Conservation (phyloP, 1,140 invertebrate genomes). For the Berghia stephanieae region DNA sequence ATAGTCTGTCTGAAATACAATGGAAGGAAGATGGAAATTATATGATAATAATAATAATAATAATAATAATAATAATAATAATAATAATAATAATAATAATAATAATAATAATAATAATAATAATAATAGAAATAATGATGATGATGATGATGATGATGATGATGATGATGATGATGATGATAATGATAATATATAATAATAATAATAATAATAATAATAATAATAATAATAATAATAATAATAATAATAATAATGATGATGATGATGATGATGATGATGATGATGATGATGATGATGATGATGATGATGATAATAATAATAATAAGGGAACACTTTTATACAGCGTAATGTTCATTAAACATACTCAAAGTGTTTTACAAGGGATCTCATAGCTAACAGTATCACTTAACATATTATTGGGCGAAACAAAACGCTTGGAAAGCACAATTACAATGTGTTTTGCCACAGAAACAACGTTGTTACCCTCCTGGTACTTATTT, state of each 20-base stretch:
- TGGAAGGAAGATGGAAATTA: not conserved
- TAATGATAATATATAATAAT: no score
- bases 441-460: not conserved
- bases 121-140: not conserved
- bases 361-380: no score
- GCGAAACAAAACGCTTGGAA: no score
- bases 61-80: no score
- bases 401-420: no score
- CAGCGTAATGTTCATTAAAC: no score
- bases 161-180: slow-evolving; percentile 1
- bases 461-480: no score
- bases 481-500: not conserved
- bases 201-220: not conserved
- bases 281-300: slow-evolving; percentile 2
- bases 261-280: not conserved
- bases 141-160: slow-evolving; percentile 2
- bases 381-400: no score
- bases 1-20: slow-evolving; percentile 19
- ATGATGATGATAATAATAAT: not conserved
- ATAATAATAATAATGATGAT: not conserved
- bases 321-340: no score
- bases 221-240: slow-evolving; percentile 4
- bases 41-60: no score
- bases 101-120: not conserved
- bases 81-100: not conserved